Conservation (phyloP, 2,797 vertebrate genomes). For the Varecia variegata region DNA sequence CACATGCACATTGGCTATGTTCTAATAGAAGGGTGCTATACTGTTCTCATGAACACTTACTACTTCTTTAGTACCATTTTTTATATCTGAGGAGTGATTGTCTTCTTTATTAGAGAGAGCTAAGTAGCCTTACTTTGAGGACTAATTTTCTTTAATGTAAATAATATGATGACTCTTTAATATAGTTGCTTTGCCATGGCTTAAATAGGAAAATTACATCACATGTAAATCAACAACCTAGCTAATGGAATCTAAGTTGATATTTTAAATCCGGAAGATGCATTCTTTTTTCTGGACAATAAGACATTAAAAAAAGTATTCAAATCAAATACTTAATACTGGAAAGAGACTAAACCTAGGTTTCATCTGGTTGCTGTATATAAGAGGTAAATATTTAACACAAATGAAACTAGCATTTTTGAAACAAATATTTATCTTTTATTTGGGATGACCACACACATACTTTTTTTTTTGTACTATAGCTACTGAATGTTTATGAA, state of each 20-base stretch:
- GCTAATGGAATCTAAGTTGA: neutral
- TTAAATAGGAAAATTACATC: neutral
- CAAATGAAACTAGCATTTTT: conserved; percentile 3
- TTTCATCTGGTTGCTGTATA: neutral
- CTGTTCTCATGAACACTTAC: neutral
- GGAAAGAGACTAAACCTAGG: neutral
- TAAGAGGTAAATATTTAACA: conserved; percentile 25
- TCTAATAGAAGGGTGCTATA: neutral
- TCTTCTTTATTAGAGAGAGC: neutral
- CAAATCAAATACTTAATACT: conserved; percentile 14
- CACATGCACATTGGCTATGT: neutral
- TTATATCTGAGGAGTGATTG: neutral
- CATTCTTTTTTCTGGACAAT: neutral
- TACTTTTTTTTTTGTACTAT: neutral
- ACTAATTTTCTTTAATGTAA: neutral
- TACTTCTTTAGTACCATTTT: neutral
- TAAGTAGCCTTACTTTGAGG: neutral
- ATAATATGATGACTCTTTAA: neutral
- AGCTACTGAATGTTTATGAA: conserved; percentile 10
- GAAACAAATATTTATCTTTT: conserved; percentile 38
- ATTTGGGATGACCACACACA: conserved; percentile 2
- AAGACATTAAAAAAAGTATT: neutral
- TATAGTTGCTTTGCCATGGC: neutral
- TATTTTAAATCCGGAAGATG: conserved; percentile 34
- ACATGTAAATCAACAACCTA: neutral